These are phyloP conservation scores for Tinea pellionella DNA, from an alignment of 2,888 invertebrate genomes.

Conservation along the genomic window DNA sequence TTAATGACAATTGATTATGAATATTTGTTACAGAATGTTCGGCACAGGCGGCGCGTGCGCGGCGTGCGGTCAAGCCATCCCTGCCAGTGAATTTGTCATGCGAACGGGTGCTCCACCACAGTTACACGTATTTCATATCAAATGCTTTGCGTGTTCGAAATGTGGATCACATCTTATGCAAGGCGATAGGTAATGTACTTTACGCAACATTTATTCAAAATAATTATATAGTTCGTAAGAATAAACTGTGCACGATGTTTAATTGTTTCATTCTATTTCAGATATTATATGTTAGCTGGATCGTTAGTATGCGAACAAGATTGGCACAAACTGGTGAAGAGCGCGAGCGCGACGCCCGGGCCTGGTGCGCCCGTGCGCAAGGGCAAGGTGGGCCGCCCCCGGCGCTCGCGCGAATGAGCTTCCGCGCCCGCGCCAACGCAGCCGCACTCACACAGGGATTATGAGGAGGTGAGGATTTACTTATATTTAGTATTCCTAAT, in stretches of 20 bases:
- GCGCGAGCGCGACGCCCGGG: slow-evolving; percentile 71
- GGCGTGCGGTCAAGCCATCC: slow-evolving; percentile 92
- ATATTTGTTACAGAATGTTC: slow-evolving; percentile 81
- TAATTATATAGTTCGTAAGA: neutral
- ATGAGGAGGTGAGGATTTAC: slow-evolving; percentile 58
- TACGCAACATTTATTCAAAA: neutral
- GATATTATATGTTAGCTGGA: slow-evolving; percentile 91
- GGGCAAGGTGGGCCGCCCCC: slow-evolving; percentile 90
- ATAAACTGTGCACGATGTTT: neutral
- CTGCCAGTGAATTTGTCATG: slow-evolving; percentile 94
- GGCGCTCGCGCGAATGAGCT: slow-evolving; percentile 90
- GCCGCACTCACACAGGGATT: slow-evolving; percentile 51
- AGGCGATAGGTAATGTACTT: slow-evolving; percentile 81
- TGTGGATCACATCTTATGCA: slow-evolving; percentile 89
- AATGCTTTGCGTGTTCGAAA: slow-evolving; percentile 95
- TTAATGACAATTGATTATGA: neutral
- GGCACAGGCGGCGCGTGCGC: slow-evolving; percentile 90
- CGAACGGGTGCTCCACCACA: slow-evolving; percentile 76
- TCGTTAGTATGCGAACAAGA: slow-evolving; percentile 94
- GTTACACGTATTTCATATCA: slow-evolving; percentile 90
- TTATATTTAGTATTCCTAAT: neutral
- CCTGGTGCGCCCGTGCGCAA: slow-evolving; percentile 81
- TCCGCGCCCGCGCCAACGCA: slow-evolving; percentile 26
- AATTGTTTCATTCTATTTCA: slow-evolving; percentile 26
- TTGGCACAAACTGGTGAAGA: slow-evolving; percentile 92